These are phyloP conservation scores for Eucera pruinosa DNA, from an alignment of 2,888 invertebrate genomes.

Conservation along the genomic window DNA sequence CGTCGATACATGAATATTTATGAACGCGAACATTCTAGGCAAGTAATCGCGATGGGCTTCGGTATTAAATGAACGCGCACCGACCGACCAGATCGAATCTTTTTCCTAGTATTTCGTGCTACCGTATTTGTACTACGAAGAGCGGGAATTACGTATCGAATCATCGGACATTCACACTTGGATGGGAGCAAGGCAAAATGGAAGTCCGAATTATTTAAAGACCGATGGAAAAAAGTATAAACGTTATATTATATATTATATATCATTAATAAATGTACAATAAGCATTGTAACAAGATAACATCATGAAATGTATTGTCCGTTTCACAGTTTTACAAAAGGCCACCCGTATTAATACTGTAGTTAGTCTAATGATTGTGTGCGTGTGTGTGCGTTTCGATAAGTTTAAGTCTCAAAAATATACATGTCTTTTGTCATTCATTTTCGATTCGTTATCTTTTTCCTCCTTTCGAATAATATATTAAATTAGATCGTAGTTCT, in stretches of 20 bases:
- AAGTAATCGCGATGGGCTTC: slow-evolving; percentile 19
- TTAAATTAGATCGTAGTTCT: slow-evolving; percentile 1
- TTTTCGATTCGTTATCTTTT: neutral
- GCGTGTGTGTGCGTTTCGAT: slow-evolving; percentile 54
- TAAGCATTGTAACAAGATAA: slow-evolving; percentile 74
- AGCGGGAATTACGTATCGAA: neutral
- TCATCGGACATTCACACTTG: neutral
- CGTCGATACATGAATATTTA: slow-evolving; percentile 56
- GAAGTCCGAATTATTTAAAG: slow-evolving; percentile 33
- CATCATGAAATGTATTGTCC: slow-evolving; percentile 58
- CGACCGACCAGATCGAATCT: neutral
- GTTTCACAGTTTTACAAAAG: slow-evolving; percentile 59
- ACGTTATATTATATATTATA: slow-evolving; percentile 74
- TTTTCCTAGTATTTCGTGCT: neutral
- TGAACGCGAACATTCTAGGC: slow-evolving; percentile 40
- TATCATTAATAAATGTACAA: slow-evolving; percentile 74
- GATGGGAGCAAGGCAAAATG: slow-evolving; percentile 23
- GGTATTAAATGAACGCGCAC: neutral
- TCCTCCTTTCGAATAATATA: neutral
- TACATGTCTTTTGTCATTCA: slow-evolving; percentile 22
- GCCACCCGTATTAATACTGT: slow-evolving; percentile 75
- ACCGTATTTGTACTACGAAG: neutral
- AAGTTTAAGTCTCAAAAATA: slow-evolving; percentile 69
- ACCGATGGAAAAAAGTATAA: slow-evolving; percentile 67
- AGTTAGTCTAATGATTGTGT: slow-evolving; percentile 68